Percentiles rank a stretch among this genome's conserved stretches.
Conservation (phyloP, 2,797 vertebrate species). For the Argya squamiceps region DNA sequence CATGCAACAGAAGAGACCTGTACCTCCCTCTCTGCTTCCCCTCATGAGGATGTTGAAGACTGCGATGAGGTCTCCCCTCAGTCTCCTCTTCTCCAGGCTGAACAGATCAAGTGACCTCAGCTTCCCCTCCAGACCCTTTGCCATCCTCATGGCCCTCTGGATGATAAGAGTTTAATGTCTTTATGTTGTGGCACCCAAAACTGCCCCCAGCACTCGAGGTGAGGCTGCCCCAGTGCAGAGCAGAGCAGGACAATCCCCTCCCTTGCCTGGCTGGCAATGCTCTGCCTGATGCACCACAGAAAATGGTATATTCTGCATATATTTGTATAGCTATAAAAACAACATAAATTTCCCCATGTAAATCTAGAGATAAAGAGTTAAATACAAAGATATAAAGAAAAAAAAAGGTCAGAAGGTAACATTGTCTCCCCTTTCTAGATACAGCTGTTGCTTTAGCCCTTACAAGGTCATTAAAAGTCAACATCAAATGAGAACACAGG, state of each 20-base stretch:
- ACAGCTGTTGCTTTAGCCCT: background rate
- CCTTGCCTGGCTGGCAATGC: accelerated
- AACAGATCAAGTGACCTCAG: background rate
- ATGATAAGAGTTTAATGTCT: background rate
- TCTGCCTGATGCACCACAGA: background rate
- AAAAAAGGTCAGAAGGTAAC: background rate
- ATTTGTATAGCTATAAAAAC: background rate
- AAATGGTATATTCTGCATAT: accelerated
- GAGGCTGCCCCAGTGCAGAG: accelerated
- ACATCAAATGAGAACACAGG: background rate
- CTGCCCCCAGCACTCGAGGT: accelerated
- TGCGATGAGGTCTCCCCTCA: accelerated
- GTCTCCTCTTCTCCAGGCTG: background rate
- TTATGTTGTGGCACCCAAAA: background rate
- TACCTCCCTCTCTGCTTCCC: background rate
- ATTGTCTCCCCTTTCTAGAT: background rate
- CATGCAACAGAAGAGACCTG: background rate
- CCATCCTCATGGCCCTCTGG: background rate
- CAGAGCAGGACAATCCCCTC: background rate
- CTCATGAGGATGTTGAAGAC: background rate
- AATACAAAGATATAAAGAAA: background rate
- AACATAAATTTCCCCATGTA: background rate
- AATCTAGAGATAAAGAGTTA: background rate
- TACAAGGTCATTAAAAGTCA: background rate
- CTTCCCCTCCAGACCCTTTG: background rate